Conservation (phyloP, 2,888 invertebrate species). For the Hydriomena furcata region DNA sequence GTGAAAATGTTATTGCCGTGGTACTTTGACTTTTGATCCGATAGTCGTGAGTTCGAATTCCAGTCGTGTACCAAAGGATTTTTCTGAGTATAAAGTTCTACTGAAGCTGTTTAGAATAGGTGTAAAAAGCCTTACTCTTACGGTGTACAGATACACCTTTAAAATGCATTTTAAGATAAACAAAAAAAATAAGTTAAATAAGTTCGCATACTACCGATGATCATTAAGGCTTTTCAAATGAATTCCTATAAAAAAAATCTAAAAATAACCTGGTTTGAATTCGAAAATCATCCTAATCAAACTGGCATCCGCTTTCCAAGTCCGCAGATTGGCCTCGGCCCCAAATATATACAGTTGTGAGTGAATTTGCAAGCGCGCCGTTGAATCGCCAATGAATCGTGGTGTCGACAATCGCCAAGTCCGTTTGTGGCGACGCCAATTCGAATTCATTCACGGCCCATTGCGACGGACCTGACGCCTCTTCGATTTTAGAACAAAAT, state of each 20-base stretch:
- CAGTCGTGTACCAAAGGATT: no score
- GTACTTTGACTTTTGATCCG: no score
- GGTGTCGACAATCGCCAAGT: constrained; percentile 73
- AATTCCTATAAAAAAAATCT: no score
- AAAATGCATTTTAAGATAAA: no score
- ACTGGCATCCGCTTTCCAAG: constrained; percentile 29
- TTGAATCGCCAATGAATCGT: constrained; percentile 62
- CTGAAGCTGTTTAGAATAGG: no score
- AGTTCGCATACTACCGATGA: no score
- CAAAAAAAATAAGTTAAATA: no score
- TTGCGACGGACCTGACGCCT: constrained; percentile 39
- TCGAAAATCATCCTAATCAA: constrained; percentile 24
- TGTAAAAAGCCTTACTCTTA: no score
- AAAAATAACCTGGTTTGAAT: constrained; percentile 9
- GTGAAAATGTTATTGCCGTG: no score
- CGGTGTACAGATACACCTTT: no score
- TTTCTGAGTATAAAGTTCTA: no score
- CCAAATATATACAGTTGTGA: constrained; percentile 56
- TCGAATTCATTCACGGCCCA: constrained; percentile 60
- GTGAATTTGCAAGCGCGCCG: constrained; percentile 55
- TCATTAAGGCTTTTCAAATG: background rate
- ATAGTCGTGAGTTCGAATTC: no score
- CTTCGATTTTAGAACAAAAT: constrained; percentile 63
- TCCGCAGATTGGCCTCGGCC: constrained; percentile 48
- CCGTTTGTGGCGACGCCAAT: constrained; percentile 76